phyloP scores from a whole-genome alignment of 2,797 vertebrate species.

The Diceros bicornis region DNA sequence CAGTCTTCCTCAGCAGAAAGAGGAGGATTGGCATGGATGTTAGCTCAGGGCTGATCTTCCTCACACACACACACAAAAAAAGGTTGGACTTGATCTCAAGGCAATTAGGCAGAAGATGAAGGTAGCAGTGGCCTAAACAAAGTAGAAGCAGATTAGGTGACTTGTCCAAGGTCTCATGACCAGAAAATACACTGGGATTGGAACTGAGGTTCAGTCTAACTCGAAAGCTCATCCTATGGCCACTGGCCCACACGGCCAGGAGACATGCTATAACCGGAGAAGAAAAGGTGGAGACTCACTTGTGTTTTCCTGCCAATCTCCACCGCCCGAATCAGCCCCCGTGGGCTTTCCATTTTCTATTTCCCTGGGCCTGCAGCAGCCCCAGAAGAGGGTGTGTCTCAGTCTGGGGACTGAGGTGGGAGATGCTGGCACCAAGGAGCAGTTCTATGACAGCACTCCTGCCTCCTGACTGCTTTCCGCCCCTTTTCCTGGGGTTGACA shows the following conservation, averaged over 20 bases:
- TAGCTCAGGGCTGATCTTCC: no score
- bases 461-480: neutral
- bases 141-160: neutral
- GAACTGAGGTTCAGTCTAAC: neutral
- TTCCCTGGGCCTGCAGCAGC: neutral
- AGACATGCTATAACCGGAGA: neutral
- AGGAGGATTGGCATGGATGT: no score
- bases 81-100: neutral
- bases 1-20: no score
- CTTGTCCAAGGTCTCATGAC: neutral
- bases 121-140: neutral
- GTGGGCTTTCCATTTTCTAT: neutral
- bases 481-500: neutral
- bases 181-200: neutral
- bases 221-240: neutral
- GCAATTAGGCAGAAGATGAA: neutral
- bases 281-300: neutral
- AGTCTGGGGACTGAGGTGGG: neutral
- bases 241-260: fast-evolving
- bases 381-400: neutral
- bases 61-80: neutral
- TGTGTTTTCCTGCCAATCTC: neutral
- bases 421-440: neutral
- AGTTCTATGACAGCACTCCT: neutral
- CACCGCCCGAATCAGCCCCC: neutral